Evolutionary conservation across 2,888 invertebrate genomes (phyloP).

Genomic region (Melanchra persicariae): DNA sequence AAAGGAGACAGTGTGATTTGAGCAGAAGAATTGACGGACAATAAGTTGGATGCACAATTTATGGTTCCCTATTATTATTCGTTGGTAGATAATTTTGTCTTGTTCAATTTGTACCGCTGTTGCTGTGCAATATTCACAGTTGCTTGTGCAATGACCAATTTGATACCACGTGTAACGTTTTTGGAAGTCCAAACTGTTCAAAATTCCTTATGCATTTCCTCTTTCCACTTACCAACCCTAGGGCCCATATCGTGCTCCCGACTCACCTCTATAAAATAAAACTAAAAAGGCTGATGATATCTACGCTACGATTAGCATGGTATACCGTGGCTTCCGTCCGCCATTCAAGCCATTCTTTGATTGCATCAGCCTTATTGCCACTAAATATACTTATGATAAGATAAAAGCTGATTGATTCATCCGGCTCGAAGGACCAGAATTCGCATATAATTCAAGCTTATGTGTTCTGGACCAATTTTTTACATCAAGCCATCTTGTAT

Average conservation of each 20-base stretch:
- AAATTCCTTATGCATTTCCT: not conserved
- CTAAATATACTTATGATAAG: constrained; percentile 73
- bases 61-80: constrained; percentile 10
- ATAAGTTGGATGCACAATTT: not conserved
- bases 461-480: constrained; percentile 53
- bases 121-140: constrained; percentile 49
- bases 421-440: constrained; percentile 73
- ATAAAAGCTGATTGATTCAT: constrained; percentile 70
- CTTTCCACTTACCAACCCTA: constrained; percentile 43
- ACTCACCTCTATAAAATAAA: constrained; percentile 40
- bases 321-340: constrained; percentile 74
- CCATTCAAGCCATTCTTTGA: constrained; percentile 85
- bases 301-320: constrained; percentile 78
- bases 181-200: not conserved
- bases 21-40: not conserved
- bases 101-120: not conserved
- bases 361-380: constrained; percentile 81
- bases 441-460: constrained; percentile 38
- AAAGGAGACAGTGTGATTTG: constrained; percentile 33
- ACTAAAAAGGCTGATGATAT: constrained; percentile 73
- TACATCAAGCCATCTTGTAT: constrained; percentile 48
- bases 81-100: not conserved
- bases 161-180: constrained; percentile 6
- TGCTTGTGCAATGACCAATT: constrained; percentile 18
- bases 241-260: constrained; percentile 1